phyloP scores from a whole-genome alignment of 2,888 invertebrate genomes.

The Sarcophaga rosellei region DNA sequence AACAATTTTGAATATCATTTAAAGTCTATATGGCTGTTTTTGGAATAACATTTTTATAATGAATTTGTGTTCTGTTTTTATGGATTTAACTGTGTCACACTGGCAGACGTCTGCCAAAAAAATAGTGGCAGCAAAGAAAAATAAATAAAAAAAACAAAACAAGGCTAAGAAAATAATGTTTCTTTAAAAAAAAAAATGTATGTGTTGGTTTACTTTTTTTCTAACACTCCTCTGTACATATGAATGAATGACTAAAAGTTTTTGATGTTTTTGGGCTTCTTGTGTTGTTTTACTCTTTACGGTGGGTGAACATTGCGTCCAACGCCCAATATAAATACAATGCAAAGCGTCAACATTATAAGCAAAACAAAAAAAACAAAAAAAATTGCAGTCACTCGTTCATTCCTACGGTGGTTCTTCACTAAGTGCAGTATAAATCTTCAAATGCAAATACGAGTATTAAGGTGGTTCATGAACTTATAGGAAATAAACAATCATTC shows the following conservation, averaged over 20 bases:
- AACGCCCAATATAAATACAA: conserved; percentile 49
- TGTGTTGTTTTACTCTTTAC: conserved; percentile 42
- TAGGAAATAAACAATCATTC: neutral
- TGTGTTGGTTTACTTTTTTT: conserved; percentile 1
- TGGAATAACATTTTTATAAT: neutral
- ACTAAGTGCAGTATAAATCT: neutral
- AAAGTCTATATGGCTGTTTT: no score
- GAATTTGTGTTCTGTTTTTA: conserved; percentile 24
- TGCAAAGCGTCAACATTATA: conserved; percentile 47
- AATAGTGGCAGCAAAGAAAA: neutral
- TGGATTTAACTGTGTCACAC: conserved; percentile 50
- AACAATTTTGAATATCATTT: no score
- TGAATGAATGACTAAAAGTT: conserved; percentile 43
- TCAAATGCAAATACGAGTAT: neutral
- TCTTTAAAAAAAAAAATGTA: neutral
- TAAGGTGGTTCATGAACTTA: neutral
- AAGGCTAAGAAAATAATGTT: conserved; percentile 36
- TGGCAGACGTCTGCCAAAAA: conserved; percentile 55
- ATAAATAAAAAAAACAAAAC: neutral
- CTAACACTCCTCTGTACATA: neutral
- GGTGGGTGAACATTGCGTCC: conserved; percentile 63
- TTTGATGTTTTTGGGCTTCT: conserved; percentile 61
- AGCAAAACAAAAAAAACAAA: neutral
- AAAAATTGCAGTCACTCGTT: conserved; percentile 22
- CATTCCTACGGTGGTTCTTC: neutral